Evolutionary conservation across 2,888 invertebrate species (phyloP).

Genomic region (Geotrupes spiniger): DNA sequence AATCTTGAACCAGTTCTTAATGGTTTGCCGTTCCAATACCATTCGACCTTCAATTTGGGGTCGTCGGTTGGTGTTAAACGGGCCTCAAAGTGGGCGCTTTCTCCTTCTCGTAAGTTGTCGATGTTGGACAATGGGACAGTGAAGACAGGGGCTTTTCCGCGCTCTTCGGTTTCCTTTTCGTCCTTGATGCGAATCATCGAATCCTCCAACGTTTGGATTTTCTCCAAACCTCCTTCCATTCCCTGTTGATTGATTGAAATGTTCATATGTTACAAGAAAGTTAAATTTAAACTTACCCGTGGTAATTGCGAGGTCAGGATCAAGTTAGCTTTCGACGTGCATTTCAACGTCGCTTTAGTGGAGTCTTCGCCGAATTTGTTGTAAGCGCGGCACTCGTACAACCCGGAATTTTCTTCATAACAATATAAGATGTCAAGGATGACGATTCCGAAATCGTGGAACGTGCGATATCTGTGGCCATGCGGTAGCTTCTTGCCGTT

Average conservation of each 20-base stretch:
- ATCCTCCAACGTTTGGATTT: conserved; percentile 89
- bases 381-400: conserved; percentile 88
- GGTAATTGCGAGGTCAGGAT: conserved; percentile 92
- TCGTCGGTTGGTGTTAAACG: conserved; percentile 87
- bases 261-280: neutral
- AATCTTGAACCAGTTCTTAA: conserved; percentile 86
- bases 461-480: conserved; percentile 95
- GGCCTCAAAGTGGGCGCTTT: conserved; percentile 89
- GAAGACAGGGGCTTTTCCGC: conserved; percentile 85
- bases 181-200: conserved; percentile 76
- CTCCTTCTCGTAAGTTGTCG: conserved; percentile 84
- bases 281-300: conserved; percentile 58
- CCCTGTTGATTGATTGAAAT: conserved; percentile 54
- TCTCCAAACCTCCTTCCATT: conserved; percentile 93
- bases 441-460: conserved; percentile 97
- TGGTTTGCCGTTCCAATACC: conserved; percentile 93
- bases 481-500: conserved; percentile 89
- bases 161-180: conserved; percentile 69
- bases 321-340: conserved; percentile 83
- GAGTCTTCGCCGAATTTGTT: conserved; percentile 88
- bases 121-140: conserved; percentile 85
- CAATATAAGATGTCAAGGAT: conserved; percentile 93
- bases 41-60: conserved; percentile 86
- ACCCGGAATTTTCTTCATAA: conserved; percentile 93
- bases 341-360: conserved; percentile 81